phyloP scores from a whole-genome alignment of 2,113 vertebrate genomes.

The Siniperca chuatsi region DNA sequence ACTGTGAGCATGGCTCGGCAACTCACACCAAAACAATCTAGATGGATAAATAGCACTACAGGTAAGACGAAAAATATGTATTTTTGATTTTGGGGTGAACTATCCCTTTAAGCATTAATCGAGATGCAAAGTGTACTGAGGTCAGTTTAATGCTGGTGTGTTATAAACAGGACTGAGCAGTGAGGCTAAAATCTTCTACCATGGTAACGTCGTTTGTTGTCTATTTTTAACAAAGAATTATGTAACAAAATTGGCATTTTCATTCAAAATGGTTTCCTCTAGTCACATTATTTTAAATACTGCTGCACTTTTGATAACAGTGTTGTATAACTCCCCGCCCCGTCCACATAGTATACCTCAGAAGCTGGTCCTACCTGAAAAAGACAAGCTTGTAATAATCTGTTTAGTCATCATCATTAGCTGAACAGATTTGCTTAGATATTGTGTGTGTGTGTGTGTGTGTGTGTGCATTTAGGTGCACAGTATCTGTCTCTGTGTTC shows the following conservation, averaged over 20 bases:
- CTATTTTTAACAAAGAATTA: slow-evolving; percentile 61
- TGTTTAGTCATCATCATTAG: slow-evolving; percentile 29
- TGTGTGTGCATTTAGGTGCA: slow-evolving; percentile 1
- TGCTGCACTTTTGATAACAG: slow-evolving; percentile 14
- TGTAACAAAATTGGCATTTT: slow-evolving; percentile 46
- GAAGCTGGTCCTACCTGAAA: slow-evolving; percentile 17
- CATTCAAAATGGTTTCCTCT: slow-evolving; percentile 30
- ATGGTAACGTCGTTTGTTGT: slow-evolving; percentile 39
- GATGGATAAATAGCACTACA: too few relatives aligned
- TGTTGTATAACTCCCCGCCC: slow-evolving; percentile 27
- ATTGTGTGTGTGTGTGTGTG: not conserved
- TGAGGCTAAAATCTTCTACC: slow-evolving; percentile 12
- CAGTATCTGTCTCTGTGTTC: slow-evolving; percentile 21
- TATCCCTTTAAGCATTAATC: not conserved
- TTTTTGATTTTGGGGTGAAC: too few relatives aligned
- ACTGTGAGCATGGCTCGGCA: too few relatives aligned
- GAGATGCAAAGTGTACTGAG: slow-evolving; percentile 3
- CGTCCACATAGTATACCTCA: not conserved
- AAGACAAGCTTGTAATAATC: not conserved
- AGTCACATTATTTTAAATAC: slow-evolving; percentile 28
- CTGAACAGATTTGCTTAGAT: slow-evolving; percentile 19
- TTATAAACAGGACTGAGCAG: slow-evolving; percentile 15
- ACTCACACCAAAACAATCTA: too few relatives aligned
- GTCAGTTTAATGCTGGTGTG: slow-evolving; percentile 9
- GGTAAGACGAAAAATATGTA: too few relatives aligned